Conservation (phyloP, 2,888 invertebrate genomes). For the Scelioninae gen. 1 region DNA sequence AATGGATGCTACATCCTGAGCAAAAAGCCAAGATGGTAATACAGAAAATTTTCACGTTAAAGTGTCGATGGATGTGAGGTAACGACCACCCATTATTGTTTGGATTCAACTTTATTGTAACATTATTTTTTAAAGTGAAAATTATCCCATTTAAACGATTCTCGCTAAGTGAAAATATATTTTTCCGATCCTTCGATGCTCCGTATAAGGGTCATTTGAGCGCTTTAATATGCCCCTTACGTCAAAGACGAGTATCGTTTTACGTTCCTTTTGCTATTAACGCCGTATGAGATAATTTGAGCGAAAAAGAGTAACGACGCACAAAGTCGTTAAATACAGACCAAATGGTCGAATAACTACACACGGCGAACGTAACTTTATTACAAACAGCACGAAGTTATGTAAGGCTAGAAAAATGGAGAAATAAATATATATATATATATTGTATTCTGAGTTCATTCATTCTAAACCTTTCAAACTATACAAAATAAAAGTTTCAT, state of each 20-base stretch:
- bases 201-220: conserved; percentile 43
- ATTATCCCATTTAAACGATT: conserved; percentile 39
- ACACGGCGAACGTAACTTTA: conserved; percentile 59
- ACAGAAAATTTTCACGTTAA: conserved; percentile 9
- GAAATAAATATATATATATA: conserved; percentile 11
- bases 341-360: conserved; percentile 50
- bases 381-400: conserved; percentile 48
- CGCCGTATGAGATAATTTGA: conserved; percentile 67
- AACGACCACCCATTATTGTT: conserved; percentile 49
- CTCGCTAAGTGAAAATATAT: conserved; percentile 56
- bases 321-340: conserved; percentile 58
- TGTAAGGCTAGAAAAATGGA: conserved; percentile 45
- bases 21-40: conserved; percentile 11
- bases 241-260: conserved; percentile 62
- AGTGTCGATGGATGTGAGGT: conserved; percentile 28
- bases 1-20: background rate
- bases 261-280: conserved; percentile 60
- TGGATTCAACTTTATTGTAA: conserved; percentile 40
- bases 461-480: conserved; percentile 25
- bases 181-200: conserved; percentile 22
- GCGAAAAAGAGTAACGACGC: conserved; percentile 61
- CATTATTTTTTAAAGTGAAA: conserved; percentile 44
- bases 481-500: no score
- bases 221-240: conserved; percentile 57
- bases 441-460: conserved; percentile 44